phyloP scores from a whole-genome alignment of 2,888 invertebrate species.

The Amphipoea lucens region DNA sequence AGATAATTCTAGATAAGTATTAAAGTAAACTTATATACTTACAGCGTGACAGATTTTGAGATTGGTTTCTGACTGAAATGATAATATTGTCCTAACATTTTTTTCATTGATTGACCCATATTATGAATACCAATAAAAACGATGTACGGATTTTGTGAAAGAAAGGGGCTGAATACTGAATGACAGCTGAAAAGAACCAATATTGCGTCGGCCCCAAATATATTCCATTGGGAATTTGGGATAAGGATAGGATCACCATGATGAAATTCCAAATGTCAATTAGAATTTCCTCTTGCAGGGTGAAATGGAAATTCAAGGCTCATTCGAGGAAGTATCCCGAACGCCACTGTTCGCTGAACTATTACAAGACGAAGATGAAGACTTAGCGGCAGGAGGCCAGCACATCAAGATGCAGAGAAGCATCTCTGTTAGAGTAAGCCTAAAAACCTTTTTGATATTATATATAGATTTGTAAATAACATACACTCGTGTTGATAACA shows the following conservation, averaged over 20 bases:
- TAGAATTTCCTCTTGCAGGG: conserved; percentile 83
- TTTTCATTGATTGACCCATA: background rate
- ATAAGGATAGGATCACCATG: too few relatives aligned
- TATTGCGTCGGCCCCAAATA: background rate
- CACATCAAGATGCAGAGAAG: conserved; percentile 72
- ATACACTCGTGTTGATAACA: background rate
- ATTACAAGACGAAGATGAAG: conserved; percentile 82
- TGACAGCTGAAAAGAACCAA: background rate
- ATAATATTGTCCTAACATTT: background rate
- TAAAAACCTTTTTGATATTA: background rate
- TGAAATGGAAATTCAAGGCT: conserved; percentile 90
- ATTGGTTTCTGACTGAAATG: background rate
- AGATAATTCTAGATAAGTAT: conserved; percentile 10
- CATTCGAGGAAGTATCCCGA: conserved; percentile 89
- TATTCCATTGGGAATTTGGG: background rate
- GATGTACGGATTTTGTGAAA: background rate
- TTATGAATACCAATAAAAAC: background rate
- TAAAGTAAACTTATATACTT: background rate
- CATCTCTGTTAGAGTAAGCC: conserved; percentile 68
- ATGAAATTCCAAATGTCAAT: background rate
- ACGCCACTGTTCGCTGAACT: conserved; percentile 86
- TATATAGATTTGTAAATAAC: background rate
- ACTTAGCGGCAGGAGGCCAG: conserved; percentile 61
- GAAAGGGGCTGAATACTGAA: background rate
- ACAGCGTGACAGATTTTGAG: background rate